These are phyloP conservation scores for Rotaria sp. DNA, from an alignment of 2,888 invertebrate species.

Conservation along the genomic window DNA sequence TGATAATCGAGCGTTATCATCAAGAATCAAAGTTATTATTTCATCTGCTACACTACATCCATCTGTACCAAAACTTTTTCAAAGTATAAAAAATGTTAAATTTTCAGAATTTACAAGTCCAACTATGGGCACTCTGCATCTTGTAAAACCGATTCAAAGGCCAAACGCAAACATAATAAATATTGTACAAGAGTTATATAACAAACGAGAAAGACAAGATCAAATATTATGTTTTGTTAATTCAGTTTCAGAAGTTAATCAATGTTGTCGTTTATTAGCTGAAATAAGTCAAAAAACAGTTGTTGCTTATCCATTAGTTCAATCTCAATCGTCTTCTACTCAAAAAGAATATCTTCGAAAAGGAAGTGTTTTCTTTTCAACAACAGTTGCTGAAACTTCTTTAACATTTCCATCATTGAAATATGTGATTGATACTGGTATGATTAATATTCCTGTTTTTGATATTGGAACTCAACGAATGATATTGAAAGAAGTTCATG, in stretches of 20 bases:
- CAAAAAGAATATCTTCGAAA: background rate
- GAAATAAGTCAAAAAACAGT: background rate
- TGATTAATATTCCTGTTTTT: background rate
- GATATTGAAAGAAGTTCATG: background rate
- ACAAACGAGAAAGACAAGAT: background rate
- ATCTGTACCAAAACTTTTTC: background rate
- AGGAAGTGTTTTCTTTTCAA: background rate
- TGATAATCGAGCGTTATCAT: background rate
- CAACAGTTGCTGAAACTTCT: background rate
- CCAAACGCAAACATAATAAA: background rate
- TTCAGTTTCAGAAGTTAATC: background rate
- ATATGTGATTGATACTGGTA: background rate
- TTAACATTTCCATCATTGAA: background rate
- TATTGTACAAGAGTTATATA: background rate
- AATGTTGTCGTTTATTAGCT: background rate
- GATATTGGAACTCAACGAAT: background rate
- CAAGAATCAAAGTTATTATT: background rate
- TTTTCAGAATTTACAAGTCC: background rate
- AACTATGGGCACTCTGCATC: background rate
- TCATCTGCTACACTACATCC: background rate
- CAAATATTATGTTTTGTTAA: slow-evolving; percentile 11
- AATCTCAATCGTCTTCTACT: background rate
- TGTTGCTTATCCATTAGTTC: background rate
- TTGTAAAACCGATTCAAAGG: background rate
- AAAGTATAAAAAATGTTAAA: background rate